Conservation (phyloP, 2,797 vertebrate species). For the Muraenolepis orangiensis region DNA sequence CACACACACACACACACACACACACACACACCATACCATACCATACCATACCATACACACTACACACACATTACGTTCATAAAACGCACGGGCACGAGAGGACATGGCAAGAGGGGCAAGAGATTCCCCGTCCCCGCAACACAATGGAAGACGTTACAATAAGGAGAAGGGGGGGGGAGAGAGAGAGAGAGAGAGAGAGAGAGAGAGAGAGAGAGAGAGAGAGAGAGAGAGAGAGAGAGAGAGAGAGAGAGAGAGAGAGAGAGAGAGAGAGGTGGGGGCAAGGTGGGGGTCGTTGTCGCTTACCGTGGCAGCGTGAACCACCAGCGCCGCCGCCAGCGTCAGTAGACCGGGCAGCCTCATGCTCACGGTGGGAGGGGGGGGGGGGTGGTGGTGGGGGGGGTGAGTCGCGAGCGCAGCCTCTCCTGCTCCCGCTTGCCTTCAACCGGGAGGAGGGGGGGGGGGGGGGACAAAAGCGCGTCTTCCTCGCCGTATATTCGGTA, state of each 20-base stretch:
- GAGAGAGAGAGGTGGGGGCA: neutral
- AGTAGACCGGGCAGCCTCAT: slow-evolving; percentile 77
- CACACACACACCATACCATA: slow-evolving; percentile 8
- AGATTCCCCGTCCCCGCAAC: neutral
- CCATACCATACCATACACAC: too few species aligned
- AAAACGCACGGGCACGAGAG: too few species aligned
- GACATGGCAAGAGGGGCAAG: too few species aligned
- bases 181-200: neutral
- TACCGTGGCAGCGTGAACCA: slow-evolving; percentile 72
- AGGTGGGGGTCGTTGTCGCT: slow-evolving; percentile 49
- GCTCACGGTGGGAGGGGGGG: too few species aligned
- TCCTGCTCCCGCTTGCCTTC: slow-evolving; percentile 58
- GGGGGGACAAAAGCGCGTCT: too few species aligned
- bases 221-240: neutral
- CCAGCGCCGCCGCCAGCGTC: slow-evolving; percentile 69
- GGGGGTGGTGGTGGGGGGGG: too few species aligned
- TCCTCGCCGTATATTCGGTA: slow-evolving; percentile 47
- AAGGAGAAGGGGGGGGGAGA: too few species aligned
- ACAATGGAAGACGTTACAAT: too few species aligned
- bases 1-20: slow-evolving; percentile 9
- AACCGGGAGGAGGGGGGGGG: too few species aligned
- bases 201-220: neutral
- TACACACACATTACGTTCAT: too few species aligned
- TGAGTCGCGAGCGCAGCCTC: slow-evolving; percentile 63
- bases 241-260: too few species aligned